Evolutionary conservation across 1,140 invertebrate genomes (phyloP).

Genomic region (Limonius californicus): DNA sequence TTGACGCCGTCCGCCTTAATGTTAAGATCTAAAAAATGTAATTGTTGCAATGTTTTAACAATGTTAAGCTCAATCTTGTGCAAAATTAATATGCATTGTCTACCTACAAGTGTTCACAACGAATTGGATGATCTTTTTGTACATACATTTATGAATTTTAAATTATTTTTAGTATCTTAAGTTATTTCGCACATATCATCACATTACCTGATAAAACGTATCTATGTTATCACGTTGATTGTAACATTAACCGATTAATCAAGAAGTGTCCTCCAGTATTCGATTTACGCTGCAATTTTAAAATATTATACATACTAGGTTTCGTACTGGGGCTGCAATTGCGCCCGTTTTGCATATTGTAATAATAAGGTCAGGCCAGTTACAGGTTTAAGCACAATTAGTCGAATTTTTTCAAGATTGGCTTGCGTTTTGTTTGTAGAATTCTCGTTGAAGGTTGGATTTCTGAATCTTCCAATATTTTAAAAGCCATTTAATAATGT

Average conservation of each 20-base stretch:
- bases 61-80: no score
- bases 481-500: no score
- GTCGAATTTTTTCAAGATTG: no score
- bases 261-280: no score
- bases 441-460: no score
- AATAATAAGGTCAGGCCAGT: not conserved
- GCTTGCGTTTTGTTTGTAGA: no score
- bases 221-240: not conserved
- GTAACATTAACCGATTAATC: not conserved
- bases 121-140: not conserved
- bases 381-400: no score
- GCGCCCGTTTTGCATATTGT: not conserved
- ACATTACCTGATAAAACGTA: not conserved
- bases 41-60: no score
- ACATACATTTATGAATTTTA: not conserved
- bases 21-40: no score
- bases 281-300: not conserved
- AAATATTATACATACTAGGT: not conserved
- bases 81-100: no score
- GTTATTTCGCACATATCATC: constrained; percentile 12
- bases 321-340: not conserved
- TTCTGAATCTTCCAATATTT: no score
- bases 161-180: not conserved
- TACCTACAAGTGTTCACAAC: constrained; percentile 3
- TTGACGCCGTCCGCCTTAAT: no score